These are phyloP conservation scores for Plestiodon gilberti DNA, from an alignment of 2,113 vertebrate genomes.

Conservation along the genomic window DNA sequence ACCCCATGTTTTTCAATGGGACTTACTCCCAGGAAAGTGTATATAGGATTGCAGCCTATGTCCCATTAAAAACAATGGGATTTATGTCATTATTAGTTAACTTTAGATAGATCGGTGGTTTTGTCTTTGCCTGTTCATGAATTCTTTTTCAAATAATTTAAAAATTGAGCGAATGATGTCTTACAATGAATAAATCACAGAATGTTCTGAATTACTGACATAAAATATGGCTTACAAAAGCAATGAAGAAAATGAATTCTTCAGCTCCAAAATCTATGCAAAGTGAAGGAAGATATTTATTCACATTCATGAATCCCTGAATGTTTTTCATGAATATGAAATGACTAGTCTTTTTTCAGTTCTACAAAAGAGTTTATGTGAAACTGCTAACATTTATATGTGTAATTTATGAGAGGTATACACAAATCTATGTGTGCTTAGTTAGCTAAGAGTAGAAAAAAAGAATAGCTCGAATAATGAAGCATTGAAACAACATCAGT, in stretches of 20 bases:
- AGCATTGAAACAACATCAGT: background rate
- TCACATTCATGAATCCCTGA: conserved; percentile 13
- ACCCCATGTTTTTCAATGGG: background rate
- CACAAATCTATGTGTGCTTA: background rate
- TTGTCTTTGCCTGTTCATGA: background rate
- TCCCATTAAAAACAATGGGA: background rate
- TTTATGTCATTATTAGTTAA: background rate
- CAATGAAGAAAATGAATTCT: conserved; percentile 4
- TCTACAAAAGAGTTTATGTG: background rate
- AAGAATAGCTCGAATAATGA: background rate
- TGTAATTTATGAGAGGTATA: background rate
- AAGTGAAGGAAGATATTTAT: background rate
- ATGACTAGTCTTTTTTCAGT: background rate
- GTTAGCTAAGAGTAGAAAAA: background rate
- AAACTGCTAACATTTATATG: background rate
- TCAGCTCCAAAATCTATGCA: background rate
- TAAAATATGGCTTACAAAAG: background rate
- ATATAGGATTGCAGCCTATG: no score
- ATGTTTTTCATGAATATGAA: conserved; percentile 19
- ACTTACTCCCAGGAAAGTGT: no score
- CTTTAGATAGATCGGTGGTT: background rate
- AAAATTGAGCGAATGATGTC: background rate
- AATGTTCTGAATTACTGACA: background rate
- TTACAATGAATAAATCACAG: background rate
- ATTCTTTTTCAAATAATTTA: background rate